Evolutionary conservation across 2,113 vertebrate genomes (phyloP).

Genomic region (Anolis carolinensis): DNA sequence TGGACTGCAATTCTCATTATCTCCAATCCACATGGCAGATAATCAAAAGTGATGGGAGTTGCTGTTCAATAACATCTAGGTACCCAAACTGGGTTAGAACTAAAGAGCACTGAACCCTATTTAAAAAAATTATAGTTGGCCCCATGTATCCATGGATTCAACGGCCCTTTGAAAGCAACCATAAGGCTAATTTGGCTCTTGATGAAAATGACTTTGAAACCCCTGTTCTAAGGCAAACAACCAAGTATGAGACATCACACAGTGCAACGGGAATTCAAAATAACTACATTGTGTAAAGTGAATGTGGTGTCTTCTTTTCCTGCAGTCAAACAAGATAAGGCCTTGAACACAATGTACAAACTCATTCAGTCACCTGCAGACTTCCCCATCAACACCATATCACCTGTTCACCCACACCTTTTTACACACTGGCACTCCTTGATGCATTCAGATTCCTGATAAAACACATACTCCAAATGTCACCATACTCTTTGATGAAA

Average conservation of each 20-base stretch:
- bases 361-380: background rate
- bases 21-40: too few species aligned
- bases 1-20: too few species aligned
- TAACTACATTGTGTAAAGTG: background rate
- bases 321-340: background rate
- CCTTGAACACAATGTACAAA: too few species aligned
- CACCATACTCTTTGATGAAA: background rate
- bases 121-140: too few species aligned
- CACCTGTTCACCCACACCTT: background rate
- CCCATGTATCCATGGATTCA: too few species aligned
- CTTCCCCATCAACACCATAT: background rate
- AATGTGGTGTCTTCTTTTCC: background rate
- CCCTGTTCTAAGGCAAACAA: background rate
- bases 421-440: background rate
- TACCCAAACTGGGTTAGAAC: too few species aligned
- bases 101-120: too few species aligned
- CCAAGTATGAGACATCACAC: background rate
- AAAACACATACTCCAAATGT: background rate
- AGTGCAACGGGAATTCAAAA: background rate
- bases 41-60: too few species aligned
- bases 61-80: too few species aligned
- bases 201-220: too few species aligned
- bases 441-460: background rate
- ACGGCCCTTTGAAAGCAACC: too few species aligned
- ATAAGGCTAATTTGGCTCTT: too few species aligned